phyloP scores from a whole-genome alignment of 2,797 vertebrate species.

The Falco biarmicus region DNA sequence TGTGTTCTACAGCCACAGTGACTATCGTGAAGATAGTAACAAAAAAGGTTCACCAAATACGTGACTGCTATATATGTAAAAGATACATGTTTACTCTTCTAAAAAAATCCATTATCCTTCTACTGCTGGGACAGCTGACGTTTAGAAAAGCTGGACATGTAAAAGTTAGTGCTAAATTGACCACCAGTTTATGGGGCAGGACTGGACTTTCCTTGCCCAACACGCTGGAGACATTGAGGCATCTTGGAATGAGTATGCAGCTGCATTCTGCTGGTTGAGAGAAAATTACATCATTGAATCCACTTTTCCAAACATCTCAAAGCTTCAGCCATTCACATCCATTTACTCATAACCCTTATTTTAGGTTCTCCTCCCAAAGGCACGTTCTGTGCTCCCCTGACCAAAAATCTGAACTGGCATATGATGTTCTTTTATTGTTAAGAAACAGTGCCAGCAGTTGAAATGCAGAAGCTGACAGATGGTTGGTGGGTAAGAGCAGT shows the following conservation, averaged over 20 bases:
- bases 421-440: not conserved
- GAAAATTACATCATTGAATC: not conserved
- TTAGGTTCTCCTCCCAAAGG: not conserved
- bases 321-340: not conserved
- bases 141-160: not conserved
- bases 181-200: accelerated
- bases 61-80: not conserved
- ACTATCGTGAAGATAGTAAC: not conserved
- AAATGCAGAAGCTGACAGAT: not conserved
- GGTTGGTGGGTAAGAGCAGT: not conserved
- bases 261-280: not conserved
- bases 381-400: not conserved
- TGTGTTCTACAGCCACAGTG: not conserved
- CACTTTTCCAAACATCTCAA: not conserved
- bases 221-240: not conserved
- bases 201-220: not conserved
- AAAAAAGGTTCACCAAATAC: not conserved
- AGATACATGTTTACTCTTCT: not conserved
- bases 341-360: not conserved
- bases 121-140: not conserved
- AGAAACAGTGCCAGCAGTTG: not conserved
- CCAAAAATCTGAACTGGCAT: not conserved
- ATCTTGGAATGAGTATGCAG: not conserved
- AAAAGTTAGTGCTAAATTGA: not conserved
- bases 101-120: not conserved